Evolutionary conservation across 2,888 invertebrate genomes (phyloP).

Genomic region (Geophilus truncorum): DNA sequence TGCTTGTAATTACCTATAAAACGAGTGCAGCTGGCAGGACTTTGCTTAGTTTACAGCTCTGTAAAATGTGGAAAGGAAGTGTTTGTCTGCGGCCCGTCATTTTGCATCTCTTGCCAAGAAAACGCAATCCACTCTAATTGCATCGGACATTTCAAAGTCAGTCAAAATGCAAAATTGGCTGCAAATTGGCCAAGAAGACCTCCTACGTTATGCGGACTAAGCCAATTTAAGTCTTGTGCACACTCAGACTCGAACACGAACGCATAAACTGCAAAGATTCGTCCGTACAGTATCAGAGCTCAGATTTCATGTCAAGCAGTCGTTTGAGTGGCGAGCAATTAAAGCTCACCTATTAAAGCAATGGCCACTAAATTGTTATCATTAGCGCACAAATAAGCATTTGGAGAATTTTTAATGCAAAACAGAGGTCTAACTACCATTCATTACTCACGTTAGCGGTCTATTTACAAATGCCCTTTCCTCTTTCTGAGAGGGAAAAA

Average conservation of each 20-base stretch:
- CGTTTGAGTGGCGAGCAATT: neutral
- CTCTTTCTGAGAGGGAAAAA: neutral
- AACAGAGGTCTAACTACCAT: neutral
- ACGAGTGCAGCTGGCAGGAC: neutral
- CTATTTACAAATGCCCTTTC: constrained; percentile 15
- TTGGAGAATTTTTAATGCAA: constrained; percentile 7
- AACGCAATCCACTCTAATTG: constrained; percentile 11
- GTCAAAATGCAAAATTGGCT: neutral
- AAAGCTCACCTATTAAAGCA: neutral
- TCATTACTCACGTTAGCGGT: neutral
- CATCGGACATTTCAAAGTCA: neutral
- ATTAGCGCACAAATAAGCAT: constrained; percentile 18
- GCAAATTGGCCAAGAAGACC: neutral
- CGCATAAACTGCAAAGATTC: neutral
- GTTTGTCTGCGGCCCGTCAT: neutral
- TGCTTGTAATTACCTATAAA: neutral
- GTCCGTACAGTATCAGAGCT: neutral
- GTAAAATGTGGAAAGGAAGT: neutral
- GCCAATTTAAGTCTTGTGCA: neutral
- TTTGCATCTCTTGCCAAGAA: neutral
- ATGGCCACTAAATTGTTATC: constrained; percentile 27
- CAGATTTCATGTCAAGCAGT: constrained; percentile 5
- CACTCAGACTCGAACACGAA: neutral
- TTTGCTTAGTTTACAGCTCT: neutral
- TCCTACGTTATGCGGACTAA: neutral